Percentiles rank a stretch among this genome's conserved stretches.
Evolutionary conservation across 2,888 invertebrate genomes (phyloP).

Genomic region (Drosophila neonasuta): DNA sequence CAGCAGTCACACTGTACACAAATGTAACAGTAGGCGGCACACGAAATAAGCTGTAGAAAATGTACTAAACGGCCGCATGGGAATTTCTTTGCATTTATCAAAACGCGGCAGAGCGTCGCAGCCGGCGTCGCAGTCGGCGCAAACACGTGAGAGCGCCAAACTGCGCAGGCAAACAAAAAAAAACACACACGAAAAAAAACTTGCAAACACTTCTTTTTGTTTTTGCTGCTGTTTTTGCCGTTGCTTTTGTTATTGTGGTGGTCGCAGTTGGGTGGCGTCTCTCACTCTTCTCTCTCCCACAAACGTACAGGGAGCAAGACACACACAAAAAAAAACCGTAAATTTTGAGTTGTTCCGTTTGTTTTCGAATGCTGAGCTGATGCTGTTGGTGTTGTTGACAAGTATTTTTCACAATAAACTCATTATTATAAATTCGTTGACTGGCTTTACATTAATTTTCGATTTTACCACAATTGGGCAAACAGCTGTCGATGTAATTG

Average conservation of each 20-base stretch:
- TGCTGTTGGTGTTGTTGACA: slow-evolving; percentile 1
- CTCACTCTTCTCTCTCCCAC: slow-evolving; percentile 13
- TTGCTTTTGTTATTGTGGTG: slow-evolving; percentile 44
- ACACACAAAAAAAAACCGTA: slow-evolving; percentile 31
- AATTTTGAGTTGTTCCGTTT: slow-evolving; percentile 12
- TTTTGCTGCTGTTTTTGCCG: slow-evolving; percentile 30
- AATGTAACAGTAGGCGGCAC: slow-evolving; percentile 55
- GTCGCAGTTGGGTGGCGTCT: slow-evolving; percentile 32
- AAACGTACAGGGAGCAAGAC: slow-evolving; percentile 1
- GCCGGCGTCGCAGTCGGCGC: slow-evolving; percentile 56
- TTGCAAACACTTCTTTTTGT: slow-evolving; percentile 45
- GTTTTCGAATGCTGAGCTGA: neutral
- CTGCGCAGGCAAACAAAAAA: slow-evolving; percentile 57
- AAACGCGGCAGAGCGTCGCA: slow-evolving; percentile 45
- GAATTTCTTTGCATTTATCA: slow-evolving; percentile 72
- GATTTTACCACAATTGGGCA: slow-evolving; percentile 34
- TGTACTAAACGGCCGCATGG: slow-evolving; percentile 71
- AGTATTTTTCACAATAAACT: slow-evolving; percentile 29
- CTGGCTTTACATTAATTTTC: slow-evolving; percentile 26
- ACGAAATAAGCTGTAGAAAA: slow-evolving; percentile 59
- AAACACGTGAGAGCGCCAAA: slow-evolving; percentile 63
- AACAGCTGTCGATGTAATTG: slow-evolving; percentile 65
- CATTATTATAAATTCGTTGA: slow-evolving; percentile 30
- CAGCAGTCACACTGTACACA: slow-evolving; percentile 16
- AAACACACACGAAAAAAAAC: slow-evolving; percentile 35